A percentile compares a stretch with the other conserved stretches of the same genome.
Evolutionary conservation across 2,113 vertebrate genomes (phyloP).

Genomic region (Tapirus terrestris): DNA sequence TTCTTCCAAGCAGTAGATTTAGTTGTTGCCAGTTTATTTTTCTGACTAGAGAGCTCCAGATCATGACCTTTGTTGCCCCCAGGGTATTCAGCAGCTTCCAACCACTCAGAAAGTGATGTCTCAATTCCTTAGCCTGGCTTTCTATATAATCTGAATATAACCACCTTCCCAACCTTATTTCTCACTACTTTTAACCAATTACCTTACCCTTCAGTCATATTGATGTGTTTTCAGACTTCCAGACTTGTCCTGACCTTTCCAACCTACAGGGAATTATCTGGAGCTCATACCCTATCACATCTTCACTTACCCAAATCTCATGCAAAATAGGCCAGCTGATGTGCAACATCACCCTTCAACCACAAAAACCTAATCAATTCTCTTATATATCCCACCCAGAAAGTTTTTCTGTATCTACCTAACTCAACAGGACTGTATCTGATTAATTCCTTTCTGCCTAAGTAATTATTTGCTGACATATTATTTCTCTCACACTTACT

Average conservation of each 20-base stretch:
- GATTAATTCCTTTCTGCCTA: background rate
- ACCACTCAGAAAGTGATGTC: background rate
- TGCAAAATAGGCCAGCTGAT: background rate
- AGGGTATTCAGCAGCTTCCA: background rate
- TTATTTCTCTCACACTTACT: background rate
- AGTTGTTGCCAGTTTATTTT: background rate
- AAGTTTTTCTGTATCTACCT: background rate
- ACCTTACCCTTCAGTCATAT: background rate
- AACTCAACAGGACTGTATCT: background rate
- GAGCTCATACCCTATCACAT: background rate
- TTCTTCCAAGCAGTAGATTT: background rate
- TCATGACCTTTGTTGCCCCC: background rate
- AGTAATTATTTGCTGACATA: background rate
- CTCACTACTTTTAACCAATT: conserved; percentile 5
- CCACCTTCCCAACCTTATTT: background rate
- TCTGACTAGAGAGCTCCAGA: background rate
- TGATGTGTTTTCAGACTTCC: background rate
- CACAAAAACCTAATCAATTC: background rate
- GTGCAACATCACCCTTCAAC: background rate
- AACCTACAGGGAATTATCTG: background rate
- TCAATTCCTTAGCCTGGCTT: background rate
- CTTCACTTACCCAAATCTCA: background rate
- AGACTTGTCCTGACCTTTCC: background rate
- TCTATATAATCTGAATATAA: conserved; percentile 2
- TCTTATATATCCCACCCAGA: background rate